Conservation (phyloP, 2,888 invertebrate genomes). For the Cecidostiba fungosa region DNA sequence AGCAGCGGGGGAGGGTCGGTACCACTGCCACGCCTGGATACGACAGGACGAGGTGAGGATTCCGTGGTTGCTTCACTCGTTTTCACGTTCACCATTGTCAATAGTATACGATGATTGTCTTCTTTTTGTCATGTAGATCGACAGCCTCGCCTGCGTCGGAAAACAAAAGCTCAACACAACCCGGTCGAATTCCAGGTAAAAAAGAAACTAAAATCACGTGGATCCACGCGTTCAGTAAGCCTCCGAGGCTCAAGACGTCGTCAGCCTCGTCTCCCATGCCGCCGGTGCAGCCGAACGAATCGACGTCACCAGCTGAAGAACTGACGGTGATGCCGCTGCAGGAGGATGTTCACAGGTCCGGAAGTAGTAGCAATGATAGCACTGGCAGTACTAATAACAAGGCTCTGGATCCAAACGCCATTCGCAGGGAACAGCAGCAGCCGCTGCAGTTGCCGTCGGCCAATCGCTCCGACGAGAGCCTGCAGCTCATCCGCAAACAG, state of each 20-base stretch:
- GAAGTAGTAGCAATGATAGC: conserved; percentile 13
- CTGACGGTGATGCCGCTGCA: conserved; percentile 73
- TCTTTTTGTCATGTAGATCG: neutral
- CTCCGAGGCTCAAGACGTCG: conserved; percentile 62
- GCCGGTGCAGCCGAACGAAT: conserved; percentile 31
- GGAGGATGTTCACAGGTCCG: conserved; percentile 58
- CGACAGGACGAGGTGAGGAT: neutral
- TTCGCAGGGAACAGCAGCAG: conserved; percentile 63
- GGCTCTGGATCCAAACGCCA: conserved; percentile 54
- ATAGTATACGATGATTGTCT: too few species aligned
- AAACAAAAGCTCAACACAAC: neutral
- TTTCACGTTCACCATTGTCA: too few species aligned
- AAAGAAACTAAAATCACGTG: conserved; percentile 73
- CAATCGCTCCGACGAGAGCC: conserved; percentile 27
- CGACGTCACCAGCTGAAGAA: conserved; percentile 63
- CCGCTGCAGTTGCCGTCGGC: conserved; percentile 64
- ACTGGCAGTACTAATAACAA: neutral
- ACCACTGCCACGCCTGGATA: neutral
- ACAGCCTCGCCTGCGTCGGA: neutral
- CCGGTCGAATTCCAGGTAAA: conserved; percentile 57
- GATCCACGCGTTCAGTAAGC: conserved; percentile 71
- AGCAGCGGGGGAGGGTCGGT: neutral
- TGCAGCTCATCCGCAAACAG: conserved; percentile 34
- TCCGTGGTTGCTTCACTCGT: too few species aligned
- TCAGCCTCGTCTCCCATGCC: neutral